Base-by-base conservation (phyloP, 1,140 invertebrate genomes). In the Atta texana region DNA sequence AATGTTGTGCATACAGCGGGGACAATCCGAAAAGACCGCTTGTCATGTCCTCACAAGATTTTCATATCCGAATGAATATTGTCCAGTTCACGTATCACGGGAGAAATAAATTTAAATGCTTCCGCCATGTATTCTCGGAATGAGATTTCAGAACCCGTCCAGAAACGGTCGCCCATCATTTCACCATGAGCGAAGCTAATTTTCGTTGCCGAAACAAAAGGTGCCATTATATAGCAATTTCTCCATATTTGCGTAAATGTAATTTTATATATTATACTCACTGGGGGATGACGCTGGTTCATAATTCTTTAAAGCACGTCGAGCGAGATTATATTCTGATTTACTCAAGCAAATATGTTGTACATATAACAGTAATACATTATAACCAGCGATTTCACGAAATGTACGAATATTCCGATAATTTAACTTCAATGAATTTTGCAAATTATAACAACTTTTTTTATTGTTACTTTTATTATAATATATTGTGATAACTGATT, bases 251-350 rank as follows among this genome's bases (percentile, higher is more conserved):
- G 66, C 64, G 78, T 71, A 71, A 81, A 81, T 81, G 78, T 81
- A 57, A 81, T 81, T 81, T 81, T 57, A 81, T 71, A 66, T 51
- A 39, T 69, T 10, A 49, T 71, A 10, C 16, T 10, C 10, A 51
- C 61, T 24, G 66, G n/a, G 14, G 59, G 21, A 16, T 51, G 61
- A 53, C 14, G 16, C 39, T 57, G 34, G 34, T 81, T 81, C 21
- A 81, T 81, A 81, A 81, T 81, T 81, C 78, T 81, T 81, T 81
- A 81, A 81, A 71, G 34, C 51, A 71, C 66, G 34, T 57, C 34
- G 64, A 71, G 64, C 64, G 78, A 81, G 2, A 71, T 71, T 81
- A 31, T 51, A 81, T 81, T 81, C 66, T 39, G 66, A 81, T 71
- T 81, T 57, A 81, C 78, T 81, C 78, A 81, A 81, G 78, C 64